Evolutionary conservation across 92 coral and sea anemone genomes (phyloP).

Genomic region (Epizoanthus fatuus): DNA sequence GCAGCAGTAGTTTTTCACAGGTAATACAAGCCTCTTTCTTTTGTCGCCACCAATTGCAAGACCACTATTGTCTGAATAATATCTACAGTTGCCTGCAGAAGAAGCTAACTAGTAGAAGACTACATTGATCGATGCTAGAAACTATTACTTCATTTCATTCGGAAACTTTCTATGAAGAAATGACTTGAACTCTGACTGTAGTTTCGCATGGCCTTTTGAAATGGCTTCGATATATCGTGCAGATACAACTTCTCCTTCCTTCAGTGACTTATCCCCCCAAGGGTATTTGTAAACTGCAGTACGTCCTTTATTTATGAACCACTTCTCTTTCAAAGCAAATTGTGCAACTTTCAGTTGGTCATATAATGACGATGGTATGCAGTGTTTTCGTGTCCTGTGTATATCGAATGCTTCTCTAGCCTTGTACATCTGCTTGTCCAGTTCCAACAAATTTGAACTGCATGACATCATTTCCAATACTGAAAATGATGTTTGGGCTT

Average conservation of each 20-base stretch:
- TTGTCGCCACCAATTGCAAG: too few species aligned
- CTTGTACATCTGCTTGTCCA: constrained; percentile 58
- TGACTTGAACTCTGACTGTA: constrained; percentile 34
- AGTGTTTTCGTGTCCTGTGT: constrained; percentile 50
- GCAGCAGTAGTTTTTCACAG: too few species aligned
- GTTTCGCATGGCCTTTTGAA: constrained; percentile 59
- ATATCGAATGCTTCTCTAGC: constrained; percentile 60
- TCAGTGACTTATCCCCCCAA: constrained; percentile 53
- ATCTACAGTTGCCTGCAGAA: too few species aligned
- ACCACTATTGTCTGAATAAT: too few species aligned
- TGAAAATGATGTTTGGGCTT: constrained; percentile 53
- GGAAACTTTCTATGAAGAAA: constrained; percentile 64
- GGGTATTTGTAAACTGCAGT: constrained; percentile 30
- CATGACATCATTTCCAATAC: constrained; percentile 69
- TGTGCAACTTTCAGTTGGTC: constrained; percentile 64
- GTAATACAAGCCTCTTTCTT: too few species aligned
- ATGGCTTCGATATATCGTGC: constrained; percentile 36
- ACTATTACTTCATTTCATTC: constrained; percentile 52
- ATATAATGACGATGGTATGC: constrained; percentile 46
- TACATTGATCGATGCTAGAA: too few species aligned
- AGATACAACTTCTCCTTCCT: constrained; percentile 51
- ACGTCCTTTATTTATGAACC: constrained; percentile 37
- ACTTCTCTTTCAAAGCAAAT: constrained; percentile 55
- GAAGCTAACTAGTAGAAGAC: too few species aligned
- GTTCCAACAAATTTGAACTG: constrained; percentile 49